These are phyloP conservation scores for Bugula neritina DNA, from an alignment of 2,888 invertebrate species.

Conservation along the genomic window DNA sequence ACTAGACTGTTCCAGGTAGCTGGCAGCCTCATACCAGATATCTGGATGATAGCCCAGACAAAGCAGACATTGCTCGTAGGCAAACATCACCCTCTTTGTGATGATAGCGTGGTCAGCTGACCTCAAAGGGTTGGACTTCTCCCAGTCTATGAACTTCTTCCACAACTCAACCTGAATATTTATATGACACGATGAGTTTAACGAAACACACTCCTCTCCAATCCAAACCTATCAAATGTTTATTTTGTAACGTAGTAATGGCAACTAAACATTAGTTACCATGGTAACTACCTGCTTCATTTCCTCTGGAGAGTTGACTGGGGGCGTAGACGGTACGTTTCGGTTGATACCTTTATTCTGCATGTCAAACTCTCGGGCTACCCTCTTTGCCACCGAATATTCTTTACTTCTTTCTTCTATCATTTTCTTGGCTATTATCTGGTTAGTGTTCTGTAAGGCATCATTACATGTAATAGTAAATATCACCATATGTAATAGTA, in stretches of 20 bases:
- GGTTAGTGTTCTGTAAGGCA: constrained; percentile 78
- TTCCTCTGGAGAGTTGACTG: constrained; percentile 77
- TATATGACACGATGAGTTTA: not conserved
- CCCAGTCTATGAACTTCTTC: constrained; percentile 98
- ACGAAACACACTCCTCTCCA: not conserved
- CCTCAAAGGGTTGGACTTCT: constrained; percentile 88
- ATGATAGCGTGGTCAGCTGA: constrained; percentile 91
- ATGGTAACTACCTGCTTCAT: constrained; percentile 69
- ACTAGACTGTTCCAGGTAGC: constrained; percentile 89
- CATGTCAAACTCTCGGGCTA: constrained; percentile 89
- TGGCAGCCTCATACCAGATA: constrained; percentile 92
- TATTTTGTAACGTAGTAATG: not conserved
- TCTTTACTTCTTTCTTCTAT: constrained; percentile 88
- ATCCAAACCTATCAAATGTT: not conserved
- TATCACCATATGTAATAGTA: too few relatives aligned
- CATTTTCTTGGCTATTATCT: constrained; percentile 90
- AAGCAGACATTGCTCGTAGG: constrained; percentile 92
- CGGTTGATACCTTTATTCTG: constrained; percentile 90
- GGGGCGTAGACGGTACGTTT: constrained; percentile 94
- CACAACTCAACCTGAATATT: constrained; percentile 95
- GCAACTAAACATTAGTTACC: not conserved
- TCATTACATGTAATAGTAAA: too few relatives aligned
- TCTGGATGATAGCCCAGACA: constrained; percentile 96
- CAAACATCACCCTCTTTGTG: constrained; percentile 92
- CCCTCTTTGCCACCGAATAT: constrained; percentile 92